Conservation (phyloP, 2,113 vertebrate species). For the Dasypus novemcinctus region DNA sequence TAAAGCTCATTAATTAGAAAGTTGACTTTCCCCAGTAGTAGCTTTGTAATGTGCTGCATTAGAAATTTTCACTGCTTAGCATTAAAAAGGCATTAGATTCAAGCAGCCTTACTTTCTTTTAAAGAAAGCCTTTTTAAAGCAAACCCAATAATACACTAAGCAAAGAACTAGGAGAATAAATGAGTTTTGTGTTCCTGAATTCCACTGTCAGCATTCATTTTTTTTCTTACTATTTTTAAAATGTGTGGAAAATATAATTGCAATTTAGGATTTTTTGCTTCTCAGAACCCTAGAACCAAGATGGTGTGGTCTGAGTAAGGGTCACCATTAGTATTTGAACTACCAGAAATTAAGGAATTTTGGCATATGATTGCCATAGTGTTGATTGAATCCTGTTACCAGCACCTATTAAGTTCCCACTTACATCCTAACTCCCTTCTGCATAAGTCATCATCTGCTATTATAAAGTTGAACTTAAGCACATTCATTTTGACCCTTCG, state of each 20-base stretch:
- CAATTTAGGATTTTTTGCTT: background rate
- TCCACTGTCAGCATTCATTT: background rate
- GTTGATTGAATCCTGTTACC: background rate
- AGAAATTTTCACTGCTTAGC: background rate
- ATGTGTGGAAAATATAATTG: background rate
- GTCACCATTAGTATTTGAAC: background rate
- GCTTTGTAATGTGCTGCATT: constrained; percentile 51
- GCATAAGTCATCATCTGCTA: background rate
- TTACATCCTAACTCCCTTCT: background rate
- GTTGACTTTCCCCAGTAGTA: constrained; percentile 16
- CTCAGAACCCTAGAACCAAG: background rate
- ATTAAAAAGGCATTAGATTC: constrained; percentile 50
- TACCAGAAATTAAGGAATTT: background rate
- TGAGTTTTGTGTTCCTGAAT: background rate
- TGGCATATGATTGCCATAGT: background rate
- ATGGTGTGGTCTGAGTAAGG: background rate
- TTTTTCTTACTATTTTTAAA: background rate
- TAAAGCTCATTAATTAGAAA: constrained; percentile 63
- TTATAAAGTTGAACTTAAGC: background rate
- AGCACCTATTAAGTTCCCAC: background rate
- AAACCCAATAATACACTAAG: background rate
- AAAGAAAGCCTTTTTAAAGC: constrained; percentile 14
- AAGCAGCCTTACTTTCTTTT: constrained; percentile 37
- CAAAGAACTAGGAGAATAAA: constrained; percentile 30
- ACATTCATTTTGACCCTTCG: background rate